A percentile compares a stretch with the other conserved stretches of the same genome.
These are phyloP conservation scores for Aporrectodea caliginosa DNA, from an alignment of 1,140 invertebrate species.

Conservation along the genomic window DNA sequence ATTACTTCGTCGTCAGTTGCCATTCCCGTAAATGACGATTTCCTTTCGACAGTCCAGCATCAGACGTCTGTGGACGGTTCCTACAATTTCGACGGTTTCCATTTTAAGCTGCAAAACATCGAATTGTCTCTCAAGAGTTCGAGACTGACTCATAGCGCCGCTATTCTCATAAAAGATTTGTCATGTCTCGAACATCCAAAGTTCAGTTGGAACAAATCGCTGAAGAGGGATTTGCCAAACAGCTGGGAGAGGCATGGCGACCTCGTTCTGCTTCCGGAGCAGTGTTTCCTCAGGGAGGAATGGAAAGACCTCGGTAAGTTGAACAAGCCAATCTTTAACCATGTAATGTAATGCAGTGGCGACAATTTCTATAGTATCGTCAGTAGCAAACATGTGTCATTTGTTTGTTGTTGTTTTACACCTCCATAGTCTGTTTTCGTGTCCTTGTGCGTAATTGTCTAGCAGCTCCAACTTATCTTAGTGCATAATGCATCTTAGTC, in stretches of 20 bases:
- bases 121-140: too few species aligned
- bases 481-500: background rate
- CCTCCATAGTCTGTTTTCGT: background rate
- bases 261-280: background rate
- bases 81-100: too few species aligned
- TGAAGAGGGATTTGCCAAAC: background rate
- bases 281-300: background rate
- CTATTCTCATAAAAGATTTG: background rate
- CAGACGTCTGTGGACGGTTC: too few species aligned
- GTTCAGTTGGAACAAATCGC: background rate
- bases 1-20: too few species aligned
- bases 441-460: background rate
- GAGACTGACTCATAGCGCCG: too few species aligned
- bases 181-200: background rate
- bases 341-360: background rate
- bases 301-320: background rate
- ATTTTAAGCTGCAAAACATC: too few species aligned
- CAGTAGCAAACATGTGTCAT: too few species aligned
- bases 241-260: background rate
- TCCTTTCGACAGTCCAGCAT: too few species aligned
- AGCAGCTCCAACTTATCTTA: background rate
- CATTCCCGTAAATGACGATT: too few species aligned
- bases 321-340: background rate
- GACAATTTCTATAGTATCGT: background rate
- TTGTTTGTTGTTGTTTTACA: background rate